Conservation (phyloP, 2,797 vertebrate genomes). For the Saxicola maurus region DNA sequence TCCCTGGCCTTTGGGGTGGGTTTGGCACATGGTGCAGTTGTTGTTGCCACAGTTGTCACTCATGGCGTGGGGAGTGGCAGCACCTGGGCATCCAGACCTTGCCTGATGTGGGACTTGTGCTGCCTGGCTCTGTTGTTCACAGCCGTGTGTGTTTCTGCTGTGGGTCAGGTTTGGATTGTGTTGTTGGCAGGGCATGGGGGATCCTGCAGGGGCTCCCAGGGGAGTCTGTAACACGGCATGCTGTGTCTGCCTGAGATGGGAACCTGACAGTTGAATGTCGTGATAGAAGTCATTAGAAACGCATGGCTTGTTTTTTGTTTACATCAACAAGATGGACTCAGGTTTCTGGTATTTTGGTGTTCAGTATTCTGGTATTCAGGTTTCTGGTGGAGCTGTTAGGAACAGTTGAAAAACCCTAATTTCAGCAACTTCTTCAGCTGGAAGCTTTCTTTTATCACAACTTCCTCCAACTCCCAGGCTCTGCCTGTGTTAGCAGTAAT, state of each 20-base stretch:
- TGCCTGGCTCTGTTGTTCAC: accelerated
- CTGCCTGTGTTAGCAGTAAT: not conserved
- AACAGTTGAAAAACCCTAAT: not conserved
- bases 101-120: accelerated
- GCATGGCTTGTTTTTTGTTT: not conserved
- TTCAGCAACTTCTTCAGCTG: not conserved
- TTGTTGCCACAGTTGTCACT: accelerated
- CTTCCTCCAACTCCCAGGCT: not conserved
- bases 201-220: not conserved
- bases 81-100: accelerated
- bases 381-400: not conserved
- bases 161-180: not conserved
- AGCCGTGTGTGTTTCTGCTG: accelerated
- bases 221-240: accelerated
- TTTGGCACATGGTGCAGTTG: not conserved
- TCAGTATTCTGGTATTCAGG: not conserved
- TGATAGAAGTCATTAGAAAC: not conserved
- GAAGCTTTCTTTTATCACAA: not conserved
- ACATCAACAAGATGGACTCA: not conserved
- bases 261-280: not conserved
- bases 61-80: accelerated
- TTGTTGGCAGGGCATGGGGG: not conserved
- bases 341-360: not conserved
- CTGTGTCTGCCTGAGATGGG: not conserved
- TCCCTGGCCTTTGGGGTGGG: not conserved